phyloP scores from a whole-genome alignment of 2,888 invertebrate species.

The Oeneis ivallda region DNA sequence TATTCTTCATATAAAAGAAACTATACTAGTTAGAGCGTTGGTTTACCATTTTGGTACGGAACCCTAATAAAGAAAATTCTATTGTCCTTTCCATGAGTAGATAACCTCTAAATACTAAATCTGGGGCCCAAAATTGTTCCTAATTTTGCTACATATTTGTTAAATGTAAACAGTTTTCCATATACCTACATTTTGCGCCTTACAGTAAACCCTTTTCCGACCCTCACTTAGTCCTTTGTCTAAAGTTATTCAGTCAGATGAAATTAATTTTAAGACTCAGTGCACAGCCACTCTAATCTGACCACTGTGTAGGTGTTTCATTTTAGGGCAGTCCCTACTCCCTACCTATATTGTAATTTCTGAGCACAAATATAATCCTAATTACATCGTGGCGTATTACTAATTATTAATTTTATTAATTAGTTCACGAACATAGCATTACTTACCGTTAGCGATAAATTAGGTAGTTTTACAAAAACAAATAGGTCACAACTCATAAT shows the following conservation, averaged over 20 bases:
- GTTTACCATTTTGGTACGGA: too few relatives aligned
- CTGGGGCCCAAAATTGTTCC: background rate
- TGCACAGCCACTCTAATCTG: background rate
- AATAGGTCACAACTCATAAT: too few relatives aligned
- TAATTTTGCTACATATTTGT: background rate
- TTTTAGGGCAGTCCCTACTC: background rate
- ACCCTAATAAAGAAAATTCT: too few relatives aligned
- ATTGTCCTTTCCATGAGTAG: too few relatives aligned
- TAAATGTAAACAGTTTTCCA: background rate
- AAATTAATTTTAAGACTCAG: background rate
- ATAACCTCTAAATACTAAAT: too few relatives aligned
- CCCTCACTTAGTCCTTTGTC: constrained; percentile 2
- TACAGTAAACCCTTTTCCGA: background rate
- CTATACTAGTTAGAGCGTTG: too few relatives aligned
- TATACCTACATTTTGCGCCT: background rate
- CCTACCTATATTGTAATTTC: too few relatives aligned
- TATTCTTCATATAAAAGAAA: too few relatives aligned
- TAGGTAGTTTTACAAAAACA: background rate
- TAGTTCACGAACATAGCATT: background rate
- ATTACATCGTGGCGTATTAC: background rate
- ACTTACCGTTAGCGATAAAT: background rate
- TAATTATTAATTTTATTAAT: constrained; percentile 4
- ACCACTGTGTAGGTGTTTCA: constrained; percentile 1
- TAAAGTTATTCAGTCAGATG: background rate
- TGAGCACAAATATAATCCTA: too few relatives aligned